Conservation (phyloP, 2,888 invertebrate species). For the Drosophila mulleri region DNA sequence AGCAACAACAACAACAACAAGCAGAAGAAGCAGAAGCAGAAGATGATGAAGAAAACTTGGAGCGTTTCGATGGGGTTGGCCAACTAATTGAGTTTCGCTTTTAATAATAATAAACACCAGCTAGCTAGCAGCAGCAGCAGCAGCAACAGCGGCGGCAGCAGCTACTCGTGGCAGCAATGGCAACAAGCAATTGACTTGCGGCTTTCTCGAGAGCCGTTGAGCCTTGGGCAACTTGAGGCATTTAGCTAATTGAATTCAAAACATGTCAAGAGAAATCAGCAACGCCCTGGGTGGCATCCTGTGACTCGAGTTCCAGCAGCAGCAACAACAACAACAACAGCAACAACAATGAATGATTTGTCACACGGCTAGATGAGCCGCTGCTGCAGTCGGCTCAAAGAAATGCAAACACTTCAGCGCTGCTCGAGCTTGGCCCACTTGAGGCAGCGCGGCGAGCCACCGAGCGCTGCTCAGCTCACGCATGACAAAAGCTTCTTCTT, state of each 20-base stretch:
- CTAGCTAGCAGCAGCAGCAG: constrained; percentile 11
- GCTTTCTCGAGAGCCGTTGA: constrained; percentile 31
- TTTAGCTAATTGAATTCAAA: constrained; percentile 75
- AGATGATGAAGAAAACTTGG: constrained; percentile 14
- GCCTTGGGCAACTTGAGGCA: constrained; percentile 47
- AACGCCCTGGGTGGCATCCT: constrained; percentile 68
- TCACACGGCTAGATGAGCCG: constrained; percentile 53
- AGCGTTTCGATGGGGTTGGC: constrained; percentile 25
- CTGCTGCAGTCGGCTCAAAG: constrained; percentile 57
- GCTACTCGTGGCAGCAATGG: constrained; percentile 1
- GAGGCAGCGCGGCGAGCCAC: constrained; percentile 41
- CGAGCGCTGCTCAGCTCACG: constrained; percentile 46
- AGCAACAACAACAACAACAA: background rate
- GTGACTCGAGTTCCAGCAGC: constrained; percentile 19
- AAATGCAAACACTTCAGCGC: constrained; percentile 65
- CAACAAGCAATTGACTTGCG: constrained; percentile 48
- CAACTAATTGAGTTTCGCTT: constrained; percentile 78
- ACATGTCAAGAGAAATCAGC: constrained; percentile 76
- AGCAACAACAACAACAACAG: background rate
- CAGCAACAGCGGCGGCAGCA: background rate
- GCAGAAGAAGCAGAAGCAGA: background rate
- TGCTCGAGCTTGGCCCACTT: constrained; percentile 61
- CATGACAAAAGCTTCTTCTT: constrained; percentile 67
- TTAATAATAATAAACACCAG: constrained; percentile 76
- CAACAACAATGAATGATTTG: constrained; percentile 36